These are phyloP conservation scores for Rhagologus leucostigma DNA, from an alignment of 2,113 vertebrate genomes.

Conservation along the genomic window DNA sequence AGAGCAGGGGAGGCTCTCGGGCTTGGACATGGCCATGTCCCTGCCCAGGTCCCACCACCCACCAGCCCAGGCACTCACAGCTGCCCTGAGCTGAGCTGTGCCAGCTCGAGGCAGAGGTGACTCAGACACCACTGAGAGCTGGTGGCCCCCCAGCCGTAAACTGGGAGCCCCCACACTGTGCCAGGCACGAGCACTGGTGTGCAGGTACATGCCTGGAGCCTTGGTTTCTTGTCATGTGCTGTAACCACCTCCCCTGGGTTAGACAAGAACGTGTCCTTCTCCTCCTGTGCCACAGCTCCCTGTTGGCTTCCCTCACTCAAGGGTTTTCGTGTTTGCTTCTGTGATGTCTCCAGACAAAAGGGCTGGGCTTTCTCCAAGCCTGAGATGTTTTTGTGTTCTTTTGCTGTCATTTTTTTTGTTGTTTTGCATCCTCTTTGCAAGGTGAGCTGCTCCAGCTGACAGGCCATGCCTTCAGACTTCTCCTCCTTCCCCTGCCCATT, in stretches of 20 bases:
- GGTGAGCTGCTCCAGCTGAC: background rate
- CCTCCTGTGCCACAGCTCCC: slow-evolving; percentile 49
- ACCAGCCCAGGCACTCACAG: fast-evolving
- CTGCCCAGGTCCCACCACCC: background rate
- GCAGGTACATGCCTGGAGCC: background rate
- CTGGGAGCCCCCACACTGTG: background rate
- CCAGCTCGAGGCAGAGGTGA: background rate
- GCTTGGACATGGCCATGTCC: fast-evolving
- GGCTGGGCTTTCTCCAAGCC: background rate
- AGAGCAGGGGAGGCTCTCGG: fast-evolving
- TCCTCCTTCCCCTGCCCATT: background rate
- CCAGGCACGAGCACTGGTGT: background rate
- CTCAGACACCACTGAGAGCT: background rate
- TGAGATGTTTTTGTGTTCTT: background rate
- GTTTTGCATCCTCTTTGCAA: background rate
- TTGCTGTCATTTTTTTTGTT: background rate
- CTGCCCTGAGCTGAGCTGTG: background rate
- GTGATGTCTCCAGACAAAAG: slow-evolving; percentile 17
- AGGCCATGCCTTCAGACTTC: background rate
- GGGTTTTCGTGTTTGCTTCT: slow-evolving; percentile 15
- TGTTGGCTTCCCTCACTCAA: background rate
- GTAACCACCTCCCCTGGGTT: background rate
- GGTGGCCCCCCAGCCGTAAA: background rate
- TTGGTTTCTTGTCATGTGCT: background rate
- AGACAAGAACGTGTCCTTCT: slow-evolving; percentile 36